Base-by-base conservation (phyloP, 2,888 invertebrate species). In the Eremobia ochroleuca region DNA sequence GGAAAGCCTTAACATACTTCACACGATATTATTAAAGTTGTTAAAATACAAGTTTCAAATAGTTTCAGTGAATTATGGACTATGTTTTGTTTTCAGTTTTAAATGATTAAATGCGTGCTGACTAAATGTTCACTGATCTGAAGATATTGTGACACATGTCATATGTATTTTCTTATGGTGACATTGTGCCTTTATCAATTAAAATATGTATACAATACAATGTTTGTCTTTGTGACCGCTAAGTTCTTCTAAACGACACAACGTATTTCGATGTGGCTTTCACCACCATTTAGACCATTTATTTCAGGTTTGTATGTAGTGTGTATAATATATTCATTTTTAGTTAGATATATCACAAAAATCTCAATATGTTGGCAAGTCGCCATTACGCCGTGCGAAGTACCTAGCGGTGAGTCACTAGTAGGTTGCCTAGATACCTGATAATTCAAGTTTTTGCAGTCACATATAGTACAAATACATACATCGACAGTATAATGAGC, bases 41-140 rank as follows among this genome's bases (percentile, higher is more conserved):
- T 79, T 87, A 84, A 87, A 84, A 87, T 34, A 59, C 34, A 66
- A 74, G 87, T 84, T 84, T 28, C 25, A 11, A 74, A 84, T 74
- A 83, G 87, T 84, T 87, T 58, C 15, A 52, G 64, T 78, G 84
- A 73, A 61, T 74, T 74, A 79, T 83, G 73, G 28, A 73, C 15
- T 25, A 43, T 58, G 68, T 69, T 86, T 64, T 71, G 84, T 69
- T 25, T 72, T 66, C 31, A 65, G 46, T 46, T 62, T 66, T 11
- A 18, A 18, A 25, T n/a, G 43, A 18, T 77, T 77, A 61, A 46
- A 43, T 25, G 59, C 21, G 55, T 64, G n/a, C 4, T 34, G 18
- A n/a, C 34, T 68, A 34, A 18, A 5, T 18, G 34, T 18, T 34
- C 34, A 34, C 25, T 55, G 18, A 9, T 25, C 34, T 9, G 9